These are phyloP conservation scores for Percopsis transmontana DNA, from an alignment of 2,113 vertebrate species.

Conservation along the genomic window DNA sequence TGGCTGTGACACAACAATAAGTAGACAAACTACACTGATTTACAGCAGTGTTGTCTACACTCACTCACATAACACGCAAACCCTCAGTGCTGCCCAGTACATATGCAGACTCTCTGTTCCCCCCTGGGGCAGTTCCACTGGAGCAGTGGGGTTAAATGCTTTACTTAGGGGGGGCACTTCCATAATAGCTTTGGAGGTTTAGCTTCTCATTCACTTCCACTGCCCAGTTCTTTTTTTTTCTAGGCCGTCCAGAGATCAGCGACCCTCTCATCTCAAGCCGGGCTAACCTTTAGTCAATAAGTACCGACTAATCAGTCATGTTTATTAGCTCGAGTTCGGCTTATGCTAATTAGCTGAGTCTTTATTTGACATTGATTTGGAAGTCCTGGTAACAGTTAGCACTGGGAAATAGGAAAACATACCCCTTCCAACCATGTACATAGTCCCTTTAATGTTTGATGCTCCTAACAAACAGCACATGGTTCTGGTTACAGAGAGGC, in stretches of 20 bases:
- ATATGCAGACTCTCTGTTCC: slow-evolving; percentile 3
- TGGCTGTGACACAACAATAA: too few species aligned
- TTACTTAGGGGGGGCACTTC: slow-evolving; percentile 12
- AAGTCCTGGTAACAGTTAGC: slow-evolving; percentile 36
- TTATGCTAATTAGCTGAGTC: slow-evolving; percentile 6
- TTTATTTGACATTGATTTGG: slow-evolving; percentile 4
- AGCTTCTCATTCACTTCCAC: slow-evolving; percentile 26
- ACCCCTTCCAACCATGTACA: slow-evolving; percentile 20
- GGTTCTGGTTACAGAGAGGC: slow-evolving; percentile 48
- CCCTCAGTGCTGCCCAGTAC: background rate
- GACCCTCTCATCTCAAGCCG: slow-evolving; percentile 9
- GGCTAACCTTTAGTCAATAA: slow-evolving; percentile 27
- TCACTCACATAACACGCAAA: background rate
- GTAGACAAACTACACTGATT: background rate
- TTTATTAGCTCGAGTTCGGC: slow-evolving; percentile 42
- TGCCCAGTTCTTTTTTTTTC: slow-evolving; percentile 1
- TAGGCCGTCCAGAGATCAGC: background rate
- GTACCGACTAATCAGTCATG: slow-evolving; percentile 49
- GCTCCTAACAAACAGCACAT: slow-evolving; percentile 50
- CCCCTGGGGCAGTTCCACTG: slow-evolving; percentile 6
- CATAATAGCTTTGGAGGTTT: slow-evolving; percentile 21
- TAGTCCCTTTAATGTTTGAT: slow-evolving; percentile 34
- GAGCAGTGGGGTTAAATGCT: slow-evolving; percentile 24
- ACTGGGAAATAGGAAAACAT: slow-evolving; percentile 14
- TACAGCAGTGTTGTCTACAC: background rate